Percentiles rank a stretch among this genome's conserved stretches.
These are phyloP conservation scores for Procambarus clarkii DNA, from an alignment of 1,140 invertebrate genomes.

Conservation along the genomic window DNA sequence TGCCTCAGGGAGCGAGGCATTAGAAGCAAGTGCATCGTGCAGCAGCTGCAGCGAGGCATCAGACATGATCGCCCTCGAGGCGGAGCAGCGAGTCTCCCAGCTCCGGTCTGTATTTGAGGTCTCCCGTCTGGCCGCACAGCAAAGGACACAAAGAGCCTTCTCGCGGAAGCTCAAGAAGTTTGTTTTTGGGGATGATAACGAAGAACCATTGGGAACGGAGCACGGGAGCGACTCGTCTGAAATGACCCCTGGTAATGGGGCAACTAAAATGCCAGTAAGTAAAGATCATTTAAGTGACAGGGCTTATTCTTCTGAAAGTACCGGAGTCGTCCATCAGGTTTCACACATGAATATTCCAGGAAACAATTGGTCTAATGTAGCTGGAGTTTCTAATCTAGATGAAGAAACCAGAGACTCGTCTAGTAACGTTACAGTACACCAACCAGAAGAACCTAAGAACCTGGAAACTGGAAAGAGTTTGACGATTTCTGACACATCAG, in stretches of 20 bases:
- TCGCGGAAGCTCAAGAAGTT: slow-evolving; percentile 4
- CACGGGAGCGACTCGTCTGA: background rate
- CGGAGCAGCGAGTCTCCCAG: slow-evolving; percentile 27
- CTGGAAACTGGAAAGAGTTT: background rate
- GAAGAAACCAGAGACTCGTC: background rate
- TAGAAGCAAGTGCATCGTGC: slow-evolving; percentile 5
- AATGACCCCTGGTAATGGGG: background rate
- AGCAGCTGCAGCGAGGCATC: slow-evolving; percentile 19
- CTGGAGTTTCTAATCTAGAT: background rate
- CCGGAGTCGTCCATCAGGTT: no score
- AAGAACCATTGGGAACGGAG: background rate
- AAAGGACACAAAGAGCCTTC: background rate
- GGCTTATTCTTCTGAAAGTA: background rate
- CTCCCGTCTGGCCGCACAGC: background rate
- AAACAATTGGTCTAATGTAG: background rate
- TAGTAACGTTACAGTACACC: background rate
- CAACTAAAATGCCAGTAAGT: background rate
- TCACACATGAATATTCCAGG: background rate
- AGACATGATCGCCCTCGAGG: background rate
- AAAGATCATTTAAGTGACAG: background rate
- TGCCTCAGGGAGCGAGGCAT: no score
- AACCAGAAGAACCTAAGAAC: background rate
- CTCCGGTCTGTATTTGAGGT: slow-evolving; percentile 45
- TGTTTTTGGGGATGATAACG: background rate
- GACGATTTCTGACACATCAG: background rate